Base-by-base conservation (phyloP, 2,888 invertebrate species). In the Eristalis intricaria region DNA sequence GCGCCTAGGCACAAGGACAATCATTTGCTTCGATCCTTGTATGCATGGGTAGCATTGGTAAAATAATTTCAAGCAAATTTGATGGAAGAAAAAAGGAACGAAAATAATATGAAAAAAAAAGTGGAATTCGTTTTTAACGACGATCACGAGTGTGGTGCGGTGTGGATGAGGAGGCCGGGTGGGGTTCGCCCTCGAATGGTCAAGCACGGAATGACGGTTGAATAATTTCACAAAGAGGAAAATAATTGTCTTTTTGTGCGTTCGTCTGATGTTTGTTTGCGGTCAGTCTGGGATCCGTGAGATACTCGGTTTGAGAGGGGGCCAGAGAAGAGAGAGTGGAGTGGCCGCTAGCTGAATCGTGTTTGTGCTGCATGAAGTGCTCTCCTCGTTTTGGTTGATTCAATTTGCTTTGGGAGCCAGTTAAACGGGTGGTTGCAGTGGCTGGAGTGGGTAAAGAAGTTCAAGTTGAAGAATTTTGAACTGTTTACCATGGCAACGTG, bases 241-340 rank as follows among this genome's bases (percentile, higher is more conserved):
- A 64, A 80, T 85, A 76, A 80, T 85, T 80, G 40, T 73, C 60
- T 68, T 69, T 73, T 77, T 61, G 19, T 81, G 50, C 43, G 66
- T 76, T 23, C n/a, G 58, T 35, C 43, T 43, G 79, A 32, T 73
- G 64, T 77, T 77, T 77, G 81, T 77, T 85, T 85, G 76, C 64
- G 76, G 80, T 81, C 76, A 76, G 76, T 64, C 80, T 84, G 35
- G n/a, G 60, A 29, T 32, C 40, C 3, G 32, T 4, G 35, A 69
- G 63, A 58, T 32, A 58, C 19, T 58, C n/a, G 4, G n/a, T 26
- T 11, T 35, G 11, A 8, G 32, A 5, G 5, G 35, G 2, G 38
- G 2, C n/a, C n/a, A n/a, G n/a, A n/a, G n/a, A n/a, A n/a, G 38
- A 2, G 13, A 38, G 13, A 7, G 1, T 29, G 11, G n/a, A 26